Base-by-base conservation (phyloP, 2,113 vertebrate species). In the Scophthalmus maximus region DNA sequence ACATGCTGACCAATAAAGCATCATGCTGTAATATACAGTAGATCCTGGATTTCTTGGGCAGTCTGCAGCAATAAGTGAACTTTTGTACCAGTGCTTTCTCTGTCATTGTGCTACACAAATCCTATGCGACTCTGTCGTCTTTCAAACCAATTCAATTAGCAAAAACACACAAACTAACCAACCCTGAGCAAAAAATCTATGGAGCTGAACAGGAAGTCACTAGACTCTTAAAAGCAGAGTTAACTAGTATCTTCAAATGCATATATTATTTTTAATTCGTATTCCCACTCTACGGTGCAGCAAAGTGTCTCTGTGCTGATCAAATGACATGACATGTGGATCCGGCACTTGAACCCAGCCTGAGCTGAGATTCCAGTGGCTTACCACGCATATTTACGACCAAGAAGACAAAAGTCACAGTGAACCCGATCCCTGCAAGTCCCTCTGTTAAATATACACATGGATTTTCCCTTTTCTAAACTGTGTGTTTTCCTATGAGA, bases 341-440 rank as follows among this genome's bases (percentile, higher is more conserved):
- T 23, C 42, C 26, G 0, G 58, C 38, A 44, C 68, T 75, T 74
- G 44, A 66, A 64, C 55, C 27, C 65, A 55, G 68, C 66, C 76
- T 3, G 20, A 42, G 67, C 69, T 67, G 22, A 76, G 60, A 90
- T 87, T 88, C 85, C 84, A 23, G 81, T 18, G 87, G 88, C 68
- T 61, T 18, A 56, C 88, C 88, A 42, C 80, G 71, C 73, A 75
- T 73, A 77, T 75, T 85, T 87, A 89, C 84, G 65, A 77, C 40
- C 59, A 79, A 20, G 44, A 62, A 80, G 87, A 87, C 82, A 79
- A 86, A 82, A 85, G 73, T 86, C 49, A 23, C 29, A 61, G 62
- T 14, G 50, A 73, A 64, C 27, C n/a, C 23, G 0, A 60, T 34
- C 49, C 56, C 63, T 30, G 15, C 9, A 18, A 61, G 57, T 34